These are phyloP conservation scores for Siphlonurus alternatus DNA, from an alignment of 2,888 invertebrate species.

Conservation along the genomic window DNA sequence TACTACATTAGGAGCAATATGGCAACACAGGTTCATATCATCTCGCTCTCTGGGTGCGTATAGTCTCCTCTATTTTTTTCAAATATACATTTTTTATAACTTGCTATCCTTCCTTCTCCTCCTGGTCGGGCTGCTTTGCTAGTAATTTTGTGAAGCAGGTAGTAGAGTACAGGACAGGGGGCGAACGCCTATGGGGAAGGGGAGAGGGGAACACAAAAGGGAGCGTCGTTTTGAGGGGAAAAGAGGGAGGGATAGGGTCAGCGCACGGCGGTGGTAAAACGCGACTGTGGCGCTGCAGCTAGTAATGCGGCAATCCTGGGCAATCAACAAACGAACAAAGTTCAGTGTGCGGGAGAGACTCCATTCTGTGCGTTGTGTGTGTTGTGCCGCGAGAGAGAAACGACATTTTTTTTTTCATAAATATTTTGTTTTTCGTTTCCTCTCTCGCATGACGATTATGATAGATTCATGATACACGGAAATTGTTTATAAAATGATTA, in stretches of 20 bases:
- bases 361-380: not conserved
- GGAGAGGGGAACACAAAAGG: not conserved
- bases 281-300: not conserved
- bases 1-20: too few relatives aligned
- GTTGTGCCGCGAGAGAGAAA: not conserved
- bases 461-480: not conserved
- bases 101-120: too few relatives aligned
- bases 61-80: too few relatives aligned
- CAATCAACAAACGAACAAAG: not conserved
- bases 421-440: not conserved
- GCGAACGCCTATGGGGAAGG: not conserved
- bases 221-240: too few relatives aligned
- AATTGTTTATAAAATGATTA: too few relatives aligned
- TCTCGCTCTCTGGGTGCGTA: too few relatives aligned
- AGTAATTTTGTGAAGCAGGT: too few relatives aligned
- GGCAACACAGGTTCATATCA: too few relatives aligned
- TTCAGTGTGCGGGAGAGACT: not conserved
- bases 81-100: too few relatives aligned
- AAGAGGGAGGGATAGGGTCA: not conserved
- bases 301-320: not conserved
- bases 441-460: not conserved
- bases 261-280: not conserved
- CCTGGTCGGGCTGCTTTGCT: too few relatives aligned
- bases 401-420: not conserved
- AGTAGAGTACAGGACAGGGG: not conserved